Evolutionary conservation across 2,888 invertebrate genomes (phyloP).

Genomic region (Neria commutata): DNA sequence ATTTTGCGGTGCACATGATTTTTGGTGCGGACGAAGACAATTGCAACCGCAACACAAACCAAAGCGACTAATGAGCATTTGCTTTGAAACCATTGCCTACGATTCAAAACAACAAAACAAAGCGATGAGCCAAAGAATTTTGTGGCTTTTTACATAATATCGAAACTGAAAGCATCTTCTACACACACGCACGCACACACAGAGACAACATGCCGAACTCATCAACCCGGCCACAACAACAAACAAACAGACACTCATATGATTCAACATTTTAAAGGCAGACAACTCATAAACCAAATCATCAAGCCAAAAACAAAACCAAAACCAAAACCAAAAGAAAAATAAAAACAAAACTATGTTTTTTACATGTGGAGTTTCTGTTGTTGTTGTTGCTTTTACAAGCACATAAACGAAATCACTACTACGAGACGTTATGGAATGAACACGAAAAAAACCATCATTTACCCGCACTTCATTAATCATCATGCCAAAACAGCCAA

Average conservation of each 20-base stretch:
- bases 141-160: neutral
- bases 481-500: conserved; percentile 56
- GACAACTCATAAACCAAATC: conserved; percentile 17
- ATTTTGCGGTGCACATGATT: neutral
- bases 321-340: conserved; percentile 7
- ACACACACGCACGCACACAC: too few relatives aligned
- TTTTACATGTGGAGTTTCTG: too few relatives aligned
- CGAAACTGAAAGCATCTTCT: conserved; percentile 14
- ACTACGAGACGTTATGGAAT: neutral
- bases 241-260: conserved; percentile 13
- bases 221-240: conserved; percentile 4
- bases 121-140: too few relatives aligned
- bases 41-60: neutral
- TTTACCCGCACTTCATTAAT: conserved; percentile 61
- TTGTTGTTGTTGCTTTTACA: too few relatives aligned
- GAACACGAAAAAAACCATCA: conserved; percentile 30
- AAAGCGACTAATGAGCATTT: neutral
- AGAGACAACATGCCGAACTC: conserved; percentile 10
- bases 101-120: neutral
- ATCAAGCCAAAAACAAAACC: conserved; percentile 5
- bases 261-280: conserved; percentile 16
- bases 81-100: too few relatives aligned
- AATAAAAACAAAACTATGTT: conserved; percentile 4
- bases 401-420: neutral
- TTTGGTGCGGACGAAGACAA: neutral